Evolutionary conservation across 1,140 invertebrate genomes (phyloP).

Genomic region (Leptinotarsa defecta): DNA sequence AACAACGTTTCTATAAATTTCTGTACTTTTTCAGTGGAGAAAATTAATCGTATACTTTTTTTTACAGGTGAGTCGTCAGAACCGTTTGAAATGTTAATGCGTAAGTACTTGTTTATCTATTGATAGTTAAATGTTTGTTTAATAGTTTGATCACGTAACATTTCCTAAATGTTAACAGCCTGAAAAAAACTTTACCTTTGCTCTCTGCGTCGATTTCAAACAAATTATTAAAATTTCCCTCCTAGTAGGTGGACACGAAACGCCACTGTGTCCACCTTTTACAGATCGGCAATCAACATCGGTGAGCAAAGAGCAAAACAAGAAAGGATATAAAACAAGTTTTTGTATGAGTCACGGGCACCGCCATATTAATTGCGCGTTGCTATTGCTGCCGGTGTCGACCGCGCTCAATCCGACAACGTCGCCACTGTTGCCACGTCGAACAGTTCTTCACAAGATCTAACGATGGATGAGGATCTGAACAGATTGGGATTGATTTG

Average conservation of each 20-base stretch:
- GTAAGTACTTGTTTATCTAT: constrained; percentile 2
- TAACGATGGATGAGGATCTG: too few species aligned
- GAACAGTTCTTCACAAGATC: too few species aligned
- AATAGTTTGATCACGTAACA: neutral
- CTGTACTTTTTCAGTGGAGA: too few species aligned
- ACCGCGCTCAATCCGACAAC: constrained; percentile 27
- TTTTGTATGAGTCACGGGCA: constrained; percentile 39
- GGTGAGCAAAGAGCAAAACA: constrained; percentile 25
- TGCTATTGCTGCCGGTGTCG: constrained; percentile 24
- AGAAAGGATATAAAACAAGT: constrained; percentile 37
- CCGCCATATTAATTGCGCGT: constrained; percentile 33
- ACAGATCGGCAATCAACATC: constrained; percentile 20
- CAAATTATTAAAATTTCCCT: too few species aligned
- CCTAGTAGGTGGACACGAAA: neutral
- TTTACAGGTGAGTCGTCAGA: constrained; percentile 18
- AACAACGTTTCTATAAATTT: too few species aligned
- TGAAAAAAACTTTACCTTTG: too few species aligned
- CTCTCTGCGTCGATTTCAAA: neutral
- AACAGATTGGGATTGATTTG: too few species aligned
- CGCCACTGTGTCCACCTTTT: neutral
- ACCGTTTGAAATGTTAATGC: constrained; percentile 6
- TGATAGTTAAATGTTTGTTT: neutral
- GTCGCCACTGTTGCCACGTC: constrained; percentile 16
- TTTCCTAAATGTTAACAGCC: too few species aligned
- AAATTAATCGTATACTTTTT: neutral